Conservation (phyloP, 2,888 invertebrate genomes). For the Caenorhabditis sp. region DNA sequence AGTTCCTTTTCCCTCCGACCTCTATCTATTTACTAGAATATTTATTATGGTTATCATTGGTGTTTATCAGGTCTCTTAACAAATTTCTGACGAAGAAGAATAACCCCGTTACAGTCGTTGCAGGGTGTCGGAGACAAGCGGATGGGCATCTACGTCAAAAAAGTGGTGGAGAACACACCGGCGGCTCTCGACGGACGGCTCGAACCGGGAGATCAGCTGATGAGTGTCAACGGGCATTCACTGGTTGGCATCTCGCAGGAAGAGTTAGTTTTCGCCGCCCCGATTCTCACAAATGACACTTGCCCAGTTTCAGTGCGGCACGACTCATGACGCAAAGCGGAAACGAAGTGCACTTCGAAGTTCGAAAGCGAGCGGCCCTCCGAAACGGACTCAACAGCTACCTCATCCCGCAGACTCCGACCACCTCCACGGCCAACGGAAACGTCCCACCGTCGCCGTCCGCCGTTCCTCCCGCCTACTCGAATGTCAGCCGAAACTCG, state of each 20-base stretch:
- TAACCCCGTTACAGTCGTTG: slow-evolving; percentile 30
- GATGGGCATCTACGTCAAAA: slow-evolving; percentile 97
- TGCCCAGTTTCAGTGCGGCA: slow-evolving; percentile 85
- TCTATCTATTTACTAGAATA: background rate
- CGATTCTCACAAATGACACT: background rate
- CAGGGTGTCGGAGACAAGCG: slow-evolving; percentile 87
- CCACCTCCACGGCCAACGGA: slow-evolving; percentile 8
- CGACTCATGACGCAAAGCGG: slow-evolving; percentile 95
- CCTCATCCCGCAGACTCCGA: slow-evolving; percentile 90
- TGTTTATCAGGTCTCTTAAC: slow-evolving; percentile 39
- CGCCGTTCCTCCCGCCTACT: slow-evolving; percentile 15
- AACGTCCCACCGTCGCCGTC: slow-evolving; percentile 23
- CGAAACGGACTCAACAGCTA: slow-evolving; percentile 95
- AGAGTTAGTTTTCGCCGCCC: slow-evolving; percentile 81
- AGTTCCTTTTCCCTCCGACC: background rate
- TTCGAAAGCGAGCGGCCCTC: slow-evolving; percentile 97
- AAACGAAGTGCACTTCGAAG: slow-evolving; percentile 92
- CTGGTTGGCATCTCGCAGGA: slow-evolving; percentile 87
- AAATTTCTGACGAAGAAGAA: background rate
- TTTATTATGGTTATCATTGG: slow-evolving; percentile 55
- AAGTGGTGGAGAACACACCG: slow-evolving; percentile 88
- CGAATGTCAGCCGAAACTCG: slow-evolving; percentile 12
- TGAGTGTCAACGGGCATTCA: slow-evolving; percentile 96
- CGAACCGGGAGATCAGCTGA: slow-evolving; percentile 95
- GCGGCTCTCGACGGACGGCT: slow-evolving; percentile 88